A percentile compares a stretch with the other conserved stretches of the same genome.
Conservation (phyloP, 2,797 vertebrate genomes). For the Sparidentex hasta region DNA sequence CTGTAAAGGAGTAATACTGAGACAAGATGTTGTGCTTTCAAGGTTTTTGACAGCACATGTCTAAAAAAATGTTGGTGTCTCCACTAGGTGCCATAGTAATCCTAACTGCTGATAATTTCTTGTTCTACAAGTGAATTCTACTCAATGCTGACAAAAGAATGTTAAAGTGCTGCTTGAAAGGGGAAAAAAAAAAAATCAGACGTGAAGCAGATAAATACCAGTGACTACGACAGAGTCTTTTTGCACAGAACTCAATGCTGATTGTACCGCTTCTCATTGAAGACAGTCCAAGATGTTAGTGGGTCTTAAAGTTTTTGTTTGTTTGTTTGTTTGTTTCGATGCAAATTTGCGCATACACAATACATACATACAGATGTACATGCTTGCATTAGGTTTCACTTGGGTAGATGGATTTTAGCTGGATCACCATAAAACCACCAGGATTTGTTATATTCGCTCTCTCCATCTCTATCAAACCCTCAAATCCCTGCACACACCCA, state of each 20-base stretch:
- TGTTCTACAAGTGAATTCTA: not conserved
- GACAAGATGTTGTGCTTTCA: not conserved
- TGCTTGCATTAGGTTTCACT: conserved; percentile 9
- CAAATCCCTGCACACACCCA: conserved; percentile 1
- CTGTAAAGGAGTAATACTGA: not conserved
- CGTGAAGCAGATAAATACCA: too few species aligned
- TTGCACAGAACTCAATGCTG: too few species aligned
- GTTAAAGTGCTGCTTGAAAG: too few species aligned
- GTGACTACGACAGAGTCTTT: too few species aligned
- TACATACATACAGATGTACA: not conserved
- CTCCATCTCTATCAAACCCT: not conserved
- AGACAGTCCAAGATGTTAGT: too few species aligned
- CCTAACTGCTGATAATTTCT: not conserved
- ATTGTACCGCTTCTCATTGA: too few species aligned
- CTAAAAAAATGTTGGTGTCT: not conserved
- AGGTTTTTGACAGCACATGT: not conserved
- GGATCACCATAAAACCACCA: conserved; percentile 15
- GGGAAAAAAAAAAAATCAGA: too few species aligned
- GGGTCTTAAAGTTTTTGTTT: too few species aligned
- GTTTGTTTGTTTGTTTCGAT: too few species aligned
- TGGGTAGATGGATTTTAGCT: conserved; percentile 13
- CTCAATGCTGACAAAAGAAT: too few species aligned
- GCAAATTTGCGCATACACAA: not conserved
- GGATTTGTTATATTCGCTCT: not conserved
- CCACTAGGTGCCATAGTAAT: too few species aligned